Evolutionary conservation across 2,113 vertebrate genomes (phyloP), one percentile per base, ranked within the genome.

Genomic region (Hyaena hyaena): DNA sequence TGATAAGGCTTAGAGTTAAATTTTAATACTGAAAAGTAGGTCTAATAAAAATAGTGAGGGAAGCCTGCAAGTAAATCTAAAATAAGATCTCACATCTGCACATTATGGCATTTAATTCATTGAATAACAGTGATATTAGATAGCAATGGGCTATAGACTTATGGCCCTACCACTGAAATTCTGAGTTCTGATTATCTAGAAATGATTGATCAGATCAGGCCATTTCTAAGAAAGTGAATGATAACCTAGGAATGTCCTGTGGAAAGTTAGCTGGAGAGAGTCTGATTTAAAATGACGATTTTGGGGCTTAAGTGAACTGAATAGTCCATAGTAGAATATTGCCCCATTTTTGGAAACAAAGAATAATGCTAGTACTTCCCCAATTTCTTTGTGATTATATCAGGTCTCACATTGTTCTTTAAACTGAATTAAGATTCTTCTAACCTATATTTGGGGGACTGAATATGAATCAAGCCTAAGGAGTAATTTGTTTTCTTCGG

Each of bases 231-330:
- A 87, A 74, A 90, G 45, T 66, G 33, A 88, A 77, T 81, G 28
- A 69, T 96, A 28, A 81, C 33, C 24, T 15, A 95, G 33, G 61
- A 88, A 31, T 84, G 66, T 35, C 23, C 50, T 90, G 43, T 21
- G 33, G n/a, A 43, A 83, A 55, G 17, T 92, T 63, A 88, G 15
- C 76, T 82, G 24, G 45, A 91, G 86, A 88, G 31, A 45, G 24
- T 95, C n/a, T 80, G 82, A 89, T 61, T 79, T 94, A 83, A 95
- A 95, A 74, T 68, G 66, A 83, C 71, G 85, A 1, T 66, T 88
- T 19, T 91, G 23, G 8, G 45, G 35, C 50, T 96, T 81, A 7
- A 50, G 4, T 84, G 21, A 76, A 91, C 61, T 93, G 61, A 33
- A 80, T 88, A 66, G 31, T 90, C 28, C 58, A 19, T 35, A 19